Conservation (phyloP, 2,888 invertebrate species). For the Isoperla grammatica region DNA sequence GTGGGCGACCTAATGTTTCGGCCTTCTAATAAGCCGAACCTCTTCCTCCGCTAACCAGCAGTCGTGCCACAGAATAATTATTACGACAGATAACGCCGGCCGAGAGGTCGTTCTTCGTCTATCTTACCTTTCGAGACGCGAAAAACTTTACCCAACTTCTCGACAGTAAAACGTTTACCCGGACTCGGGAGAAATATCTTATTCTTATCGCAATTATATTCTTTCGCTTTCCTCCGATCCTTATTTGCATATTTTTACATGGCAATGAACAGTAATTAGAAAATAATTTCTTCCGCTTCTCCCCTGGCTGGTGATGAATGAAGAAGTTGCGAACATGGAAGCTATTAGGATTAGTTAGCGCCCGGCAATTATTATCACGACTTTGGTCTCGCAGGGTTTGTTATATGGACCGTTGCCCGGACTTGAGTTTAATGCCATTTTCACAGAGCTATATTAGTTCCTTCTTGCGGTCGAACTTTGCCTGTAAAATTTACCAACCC, state of each 20-base stretch:
- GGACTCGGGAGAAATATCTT: conserved; percentile 19
- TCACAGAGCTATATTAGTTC: background rate
- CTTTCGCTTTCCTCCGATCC: conserved; percentile 17
- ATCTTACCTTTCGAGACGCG: background rate
- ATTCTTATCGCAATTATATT: conserved; percentile 24
- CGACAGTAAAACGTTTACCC: conserved; percentile 8
- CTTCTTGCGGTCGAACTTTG: no score
- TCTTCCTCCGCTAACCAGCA: background rate
- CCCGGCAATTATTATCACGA: background rate
- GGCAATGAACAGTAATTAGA: conserved; percentile 31
- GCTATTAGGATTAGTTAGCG: conserved; percentile 12
- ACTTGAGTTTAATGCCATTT: background rate
- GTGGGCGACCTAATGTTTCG: no score
- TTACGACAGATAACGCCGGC: conserved; percentile 27
- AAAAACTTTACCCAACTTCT: conserved; percentile 20
- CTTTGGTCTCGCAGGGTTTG: background rate
- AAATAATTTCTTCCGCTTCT: conserved; percentile 27
- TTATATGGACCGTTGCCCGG: conserved; percentile 1
- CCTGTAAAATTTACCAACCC: no score
- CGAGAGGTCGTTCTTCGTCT: background rate
- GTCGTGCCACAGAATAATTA: conserved; percentile 24
- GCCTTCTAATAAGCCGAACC: no score
- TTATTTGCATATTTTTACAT: conserved; percentile 32
- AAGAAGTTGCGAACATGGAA: conserved; percentile 6
- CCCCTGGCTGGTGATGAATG: conserved; percentile 6